Evolutionary conservation across 2,797 vertebrate species (phyloP), one percentile per base, ranked within the genome.

Genomic region (Typhlichthys subterraneus): DNA sequence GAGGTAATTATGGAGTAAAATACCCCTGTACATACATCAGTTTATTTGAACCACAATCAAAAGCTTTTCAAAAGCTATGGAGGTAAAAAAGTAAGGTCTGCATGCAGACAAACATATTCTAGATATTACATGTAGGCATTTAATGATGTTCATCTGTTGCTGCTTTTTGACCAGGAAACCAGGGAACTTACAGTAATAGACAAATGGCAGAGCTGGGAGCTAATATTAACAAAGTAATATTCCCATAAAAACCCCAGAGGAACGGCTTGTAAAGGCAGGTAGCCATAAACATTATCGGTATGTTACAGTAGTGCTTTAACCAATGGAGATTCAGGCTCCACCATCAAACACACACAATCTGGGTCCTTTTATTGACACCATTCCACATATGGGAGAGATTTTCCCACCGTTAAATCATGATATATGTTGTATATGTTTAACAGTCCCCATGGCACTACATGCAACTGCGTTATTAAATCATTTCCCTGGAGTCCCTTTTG

Each of bases 371-470:
- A 68, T 77, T 83, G 59, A 77, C 69, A 72, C 61, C 17, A 59
- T 51, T 23, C 54, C 15, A 85, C 85, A 90, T 89, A 79, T 91
- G 82, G 79, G 70, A 57, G 62, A 75, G 45, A 81, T 79, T 82
- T 84, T 51, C 62, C 12, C 64, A 46, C 72, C 65, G 79, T 80
- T 77, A 78, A 60, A 86, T 69, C 70, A 59, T 70, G 61, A 78
- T 76, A 80, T 77, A 79, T 62, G 61, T 65, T 84, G 31, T 67
- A 76, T 63, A 73, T 46, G 70, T 80, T 85, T 82, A 81, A 73
- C 63, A 75, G 70, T 78, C 72, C 71, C 76, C 57, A 61, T 69
- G 84, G 78, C 50, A 69, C 73, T 57, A 66, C 76, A 72, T 17
- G 14, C 46, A 57, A 68, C 70, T 73, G 71, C n/a, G 48, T 79